phyloP scores from a whole-genome alignment of 2,888 invertebrate genomes.

The Leptinotarsa tumamoca region DNA sequence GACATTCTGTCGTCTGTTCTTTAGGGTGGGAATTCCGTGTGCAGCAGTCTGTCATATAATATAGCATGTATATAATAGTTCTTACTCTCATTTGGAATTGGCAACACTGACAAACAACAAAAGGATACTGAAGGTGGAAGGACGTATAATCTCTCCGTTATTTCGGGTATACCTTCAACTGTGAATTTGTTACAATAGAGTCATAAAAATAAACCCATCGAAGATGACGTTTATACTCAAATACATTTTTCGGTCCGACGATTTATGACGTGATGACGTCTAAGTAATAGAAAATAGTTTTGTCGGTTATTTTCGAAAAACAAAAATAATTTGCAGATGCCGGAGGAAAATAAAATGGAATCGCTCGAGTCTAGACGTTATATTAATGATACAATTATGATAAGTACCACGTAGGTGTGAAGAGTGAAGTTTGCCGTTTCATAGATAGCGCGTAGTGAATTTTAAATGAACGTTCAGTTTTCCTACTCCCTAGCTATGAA shows the following conservation, averaged over 20 bases:
- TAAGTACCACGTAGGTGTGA: conserved; percentile 34
- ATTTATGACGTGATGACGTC: background rate
- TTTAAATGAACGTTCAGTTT: conserved; percentile 24
- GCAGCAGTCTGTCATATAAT: too few relatives aligned
- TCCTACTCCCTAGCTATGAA: conserved; percentile 2
- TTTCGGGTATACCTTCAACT: too few relatives aligned
- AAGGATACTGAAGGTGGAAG: too few relatives aligned
- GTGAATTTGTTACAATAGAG: background rate
- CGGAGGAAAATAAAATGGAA: conserved; percentile 3
- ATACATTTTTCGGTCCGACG: background rate
- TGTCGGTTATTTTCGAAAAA: background rate
- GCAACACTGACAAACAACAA: too few relatives aligned
- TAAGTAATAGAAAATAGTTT: too few relatives aligned
- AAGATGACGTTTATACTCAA: background rate
- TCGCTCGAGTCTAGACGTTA: conserved; percentile 31
- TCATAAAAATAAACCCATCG: background rate
- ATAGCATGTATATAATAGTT: too few relatives aligned
- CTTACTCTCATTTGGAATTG: too few relatives aligned
- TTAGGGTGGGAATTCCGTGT: too few relatives aligned
- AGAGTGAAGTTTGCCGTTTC: conserved; percentile 23
- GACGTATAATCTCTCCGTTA: too few relatives aligned
- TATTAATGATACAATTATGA: conserved; percentile 36
- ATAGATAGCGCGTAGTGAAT: conserved; percentile 27
- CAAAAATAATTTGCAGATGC: background rate
- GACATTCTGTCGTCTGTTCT: too few relatives aligned